Conservation (phyloP, 2,888 invertebrate genomes). For the Euproctis similis region DNA sequence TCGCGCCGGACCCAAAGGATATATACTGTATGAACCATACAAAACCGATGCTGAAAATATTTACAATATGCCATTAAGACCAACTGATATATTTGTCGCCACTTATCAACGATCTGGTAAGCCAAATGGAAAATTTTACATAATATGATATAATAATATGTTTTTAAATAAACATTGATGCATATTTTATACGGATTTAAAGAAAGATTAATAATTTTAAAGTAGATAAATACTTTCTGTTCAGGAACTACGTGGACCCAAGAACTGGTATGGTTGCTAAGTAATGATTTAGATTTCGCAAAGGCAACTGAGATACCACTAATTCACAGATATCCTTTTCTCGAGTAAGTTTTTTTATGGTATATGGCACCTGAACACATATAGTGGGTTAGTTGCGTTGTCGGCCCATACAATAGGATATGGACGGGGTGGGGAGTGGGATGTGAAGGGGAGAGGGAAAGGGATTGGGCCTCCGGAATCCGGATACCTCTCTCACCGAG, state of each 20-base stretch:
- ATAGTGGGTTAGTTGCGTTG: too few relatives aligned
- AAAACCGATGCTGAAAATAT: conserved; percentile 51
- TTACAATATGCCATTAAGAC: conserved; percentile 77
- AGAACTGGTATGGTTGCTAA: conserved; percentile 82
- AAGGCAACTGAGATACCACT: conserved; percentile 67
- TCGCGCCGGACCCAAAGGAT: conserved; percentile 78
- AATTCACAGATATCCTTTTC: conserved; percentile 78
- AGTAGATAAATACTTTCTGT: not conserved
- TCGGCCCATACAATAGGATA: too few relatives aligned
- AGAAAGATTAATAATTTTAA: too few relatives aligned
- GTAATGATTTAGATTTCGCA: conserved; percentile 79
- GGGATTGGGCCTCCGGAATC: too few relatives aligned
- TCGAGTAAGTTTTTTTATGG: conserved; percentile 84
- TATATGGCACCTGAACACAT: too few relatives aligned
- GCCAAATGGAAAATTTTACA: too few relatives aligned
- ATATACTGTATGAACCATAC: conserved; percentile 77
- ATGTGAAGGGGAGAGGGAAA: too few relatives aligned
- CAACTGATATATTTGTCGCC: conserved; percentile 79
- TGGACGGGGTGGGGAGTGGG: too few relatives aligned
- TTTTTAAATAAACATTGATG: too few relatives aligned
- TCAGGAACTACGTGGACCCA: conserved; percentile 80
- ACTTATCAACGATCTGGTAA: conserved; percentile 82
- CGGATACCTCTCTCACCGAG: too few relatives aligned
- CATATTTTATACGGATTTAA: too few relatives aligned
- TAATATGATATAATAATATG: too few relatives aligned